A percentile compares a stretch with the other conserved stretches of the same genome.
Conservation (phyloP, 2,113 vertebrate species). For the Silurus meridionalis region DNA sequence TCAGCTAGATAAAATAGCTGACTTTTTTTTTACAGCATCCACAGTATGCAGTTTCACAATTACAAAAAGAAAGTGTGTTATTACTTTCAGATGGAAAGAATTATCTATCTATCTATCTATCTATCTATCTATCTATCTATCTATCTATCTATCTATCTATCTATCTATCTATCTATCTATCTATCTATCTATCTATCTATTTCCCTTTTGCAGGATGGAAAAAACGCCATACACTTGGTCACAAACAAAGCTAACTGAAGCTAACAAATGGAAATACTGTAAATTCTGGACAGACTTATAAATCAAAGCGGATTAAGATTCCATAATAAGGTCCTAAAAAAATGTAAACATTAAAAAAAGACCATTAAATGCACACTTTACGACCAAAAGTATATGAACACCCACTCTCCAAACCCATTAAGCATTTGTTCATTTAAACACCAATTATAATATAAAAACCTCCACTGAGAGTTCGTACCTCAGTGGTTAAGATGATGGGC, state of each 20-base stretch:
- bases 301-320: neutral
- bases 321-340: neutral
- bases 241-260: neutral
- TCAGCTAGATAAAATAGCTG: too few species aligned
- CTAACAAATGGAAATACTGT: neutral
- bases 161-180: too few species aligned
- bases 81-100: neutral
- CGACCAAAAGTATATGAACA: neutral
- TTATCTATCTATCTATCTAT: too few species aligned
- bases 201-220: neutral
- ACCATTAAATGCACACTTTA: neutral
- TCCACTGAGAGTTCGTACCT: neutral
- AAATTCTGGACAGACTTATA: neutral
- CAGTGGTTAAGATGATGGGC: too few species aligned
- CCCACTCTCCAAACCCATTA: neutral
- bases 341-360: neutral
- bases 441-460: neutral
- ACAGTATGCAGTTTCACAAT: neutral
- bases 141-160: too few species aligned
- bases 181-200: too few species aligned
- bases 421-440: neutral
- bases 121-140: too few species aligned
- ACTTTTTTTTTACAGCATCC: neutral
- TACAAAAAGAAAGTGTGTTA: neutral
- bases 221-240: neutral